Evolutionary conservation across 1,140 invertebrate genomes (phyloP), one percentile per base, ranked within the genome.

Genomic region (Lepidurus apus): DNA sequence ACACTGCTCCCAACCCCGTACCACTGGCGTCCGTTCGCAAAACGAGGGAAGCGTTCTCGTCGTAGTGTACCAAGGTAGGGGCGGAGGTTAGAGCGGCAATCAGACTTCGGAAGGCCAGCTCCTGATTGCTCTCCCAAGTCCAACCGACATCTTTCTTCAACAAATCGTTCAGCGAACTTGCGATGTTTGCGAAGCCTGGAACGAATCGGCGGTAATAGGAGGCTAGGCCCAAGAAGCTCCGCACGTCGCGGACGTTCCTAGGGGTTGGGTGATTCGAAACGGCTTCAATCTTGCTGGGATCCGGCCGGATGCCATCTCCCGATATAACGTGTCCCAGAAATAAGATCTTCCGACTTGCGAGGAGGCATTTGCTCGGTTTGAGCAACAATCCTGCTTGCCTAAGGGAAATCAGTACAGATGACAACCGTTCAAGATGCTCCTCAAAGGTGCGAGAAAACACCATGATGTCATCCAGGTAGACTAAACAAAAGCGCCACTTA

Each of bases 191-290:
- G 80, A 83, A 85, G 65, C 85, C 82, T 3, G 80, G 78, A 9
- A 87, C 83, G 73, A 86, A 86, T 3, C 83, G 74, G 26, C 84
- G 79, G 77, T 87, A 87, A 81, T 84, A 87, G 0, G 82, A 82
- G 1, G 84, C 81, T 77, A 87, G 84, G 1, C 86, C 87, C 10
- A 87, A 80, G 79, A 88, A 87, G 74, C 84, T 78, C 53, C 84
- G 26, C 26, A 26, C 26, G 26, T 26, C 26, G 26, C 26, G 26
- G 43, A 53, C 1, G n/a, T 11, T 21, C 77, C 0, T 88, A 24
- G 73, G 86, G 83, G 75, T 83, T 85, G 7, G 83, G 77, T 80
- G 81, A 84, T 80, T 82, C 45, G 24, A 26, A 7, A 77, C 65
- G 0, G 5, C 47, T 73, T 73, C 24, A 26, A 77, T 42, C 42